phyloP scores from a whole-genome alignment of 2,113 vertebrate species.

The Copsychus sechellarum region DNA sequence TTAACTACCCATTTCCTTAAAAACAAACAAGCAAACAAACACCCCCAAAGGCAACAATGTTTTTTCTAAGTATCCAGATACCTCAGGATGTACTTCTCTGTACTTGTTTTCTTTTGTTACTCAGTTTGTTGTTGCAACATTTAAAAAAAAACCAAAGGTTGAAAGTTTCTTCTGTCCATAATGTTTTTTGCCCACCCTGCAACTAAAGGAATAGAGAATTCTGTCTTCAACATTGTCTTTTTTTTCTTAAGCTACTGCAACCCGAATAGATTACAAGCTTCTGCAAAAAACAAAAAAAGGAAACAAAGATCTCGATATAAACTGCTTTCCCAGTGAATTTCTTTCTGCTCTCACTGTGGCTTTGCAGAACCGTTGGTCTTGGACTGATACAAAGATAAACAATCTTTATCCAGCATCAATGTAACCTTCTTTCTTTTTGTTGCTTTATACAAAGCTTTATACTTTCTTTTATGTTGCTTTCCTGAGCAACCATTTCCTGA shows the following conservation, averaged over 20 bases:
- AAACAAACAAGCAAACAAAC: background rate
- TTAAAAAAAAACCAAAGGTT: background rate
- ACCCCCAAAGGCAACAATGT: background rate
- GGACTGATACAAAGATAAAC: background rate
- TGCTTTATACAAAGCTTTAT: background rate
- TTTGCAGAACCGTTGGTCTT: background rate
- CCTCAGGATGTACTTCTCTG: accelerated
- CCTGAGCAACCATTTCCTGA: background rate
- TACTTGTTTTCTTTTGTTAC: background rate
- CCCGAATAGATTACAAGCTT: background rate
- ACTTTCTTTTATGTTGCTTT: background rate
- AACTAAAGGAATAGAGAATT: background rate
- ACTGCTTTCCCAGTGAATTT: background rate
- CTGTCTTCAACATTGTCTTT: background rate
- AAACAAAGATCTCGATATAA: background rate
- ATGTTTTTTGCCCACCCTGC: background rate
- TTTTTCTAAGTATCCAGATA: background rate
- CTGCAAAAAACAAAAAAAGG: too few species aligned
- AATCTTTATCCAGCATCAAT: background rate
- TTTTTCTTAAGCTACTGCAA: background rate
- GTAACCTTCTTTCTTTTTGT: background rate
- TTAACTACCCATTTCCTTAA: background rate
- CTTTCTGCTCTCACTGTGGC: background rate
- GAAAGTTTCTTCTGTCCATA: background rate
- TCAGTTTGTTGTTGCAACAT: background rate